These are phyloP conservation scores for Pangasianodon gigas DNA, from an alignment of 2,113 vertebrate genomes.

Conservation along the genomic window DNA sequence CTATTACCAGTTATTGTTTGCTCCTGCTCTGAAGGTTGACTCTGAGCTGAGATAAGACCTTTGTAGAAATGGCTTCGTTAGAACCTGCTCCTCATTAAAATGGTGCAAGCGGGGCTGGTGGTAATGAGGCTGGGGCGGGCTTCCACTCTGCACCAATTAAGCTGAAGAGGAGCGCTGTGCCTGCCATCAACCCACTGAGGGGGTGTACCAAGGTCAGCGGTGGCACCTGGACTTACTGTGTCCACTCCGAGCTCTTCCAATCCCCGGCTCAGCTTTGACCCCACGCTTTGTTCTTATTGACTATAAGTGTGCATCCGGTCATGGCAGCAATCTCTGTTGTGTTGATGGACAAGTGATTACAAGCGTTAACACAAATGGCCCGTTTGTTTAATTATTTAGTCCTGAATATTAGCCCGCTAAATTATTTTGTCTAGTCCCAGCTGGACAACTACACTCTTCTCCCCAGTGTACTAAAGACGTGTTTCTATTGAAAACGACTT, in stretches of 20 bases:
- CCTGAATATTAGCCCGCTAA: not conserved
- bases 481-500: slow-evolving; percentile 26
- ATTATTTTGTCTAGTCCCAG: slow-evolving; percentile 3
- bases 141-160: slow-evolving; percentile 59
- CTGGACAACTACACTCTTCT: not conserved
- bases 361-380: not conserved
- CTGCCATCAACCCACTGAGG: slow-evolving; percentile 9
- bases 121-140: slow-evolving; percentile 54
- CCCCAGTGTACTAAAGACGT: slow-evolving; percentile 3
- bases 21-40: slow-evolving; percentile 63
- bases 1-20: slow-evolving; percentile 54
- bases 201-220: slow-evolving; percentile 48
- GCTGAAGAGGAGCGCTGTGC: slow-evolving; percentile 40
- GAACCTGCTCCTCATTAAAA: slow-evolving; percentile 71
- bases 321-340: not conserved
- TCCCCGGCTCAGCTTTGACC: slow-evolving; percentile 43
- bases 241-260: slow-evolving; percentile 37
- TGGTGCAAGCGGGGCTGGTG: slow-evolving; percentile 17
- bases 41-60: slow-evolving; percentile 56
- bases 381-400: slow-evolving; percentile 13
- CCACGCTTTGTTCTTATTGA: slow-evolving; percentile 23
- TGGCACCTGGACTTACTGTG: slow-evolving; percentile 42
- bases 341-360: slow-evolving; percentile 22
- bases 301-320: not conserved
- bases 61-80: slow-evolving; percentile 66